Evolutionary conservation across 2,113 vertebrate species (phyloP), one percentile per base, ranked within the genome.

Genomic region (Protobothrops mucrosquamatus): DNA sequence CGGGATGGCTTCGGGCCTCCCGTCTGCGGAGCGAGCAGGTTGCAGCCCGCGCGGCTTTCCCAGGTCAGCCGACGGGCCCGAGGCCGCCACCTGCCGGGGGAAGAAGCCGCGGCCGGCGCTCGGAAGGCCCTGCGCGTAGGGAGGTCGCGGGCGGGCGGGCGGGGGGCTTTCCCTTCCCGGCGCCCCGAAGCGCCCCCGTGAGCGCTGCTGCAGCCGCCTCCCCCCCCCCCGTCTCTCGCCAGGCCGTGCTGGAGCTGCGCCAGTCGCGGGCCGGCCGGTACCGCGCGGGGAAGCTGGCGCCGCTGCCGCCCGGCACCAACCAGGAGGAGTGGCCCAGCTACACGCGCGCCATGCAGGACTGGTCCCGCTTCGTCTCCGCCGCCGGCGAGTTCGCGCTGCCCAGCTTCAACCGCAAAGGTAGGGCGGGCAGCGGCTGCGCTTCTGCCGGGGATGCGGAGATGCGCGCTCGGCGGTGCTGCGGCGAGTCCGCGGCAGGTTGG

Each of bases 261-360:
- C 92, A 3, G 93, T 94, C 89, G 23, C 85, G 97, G 87, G 93
- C 11, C 4, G 3, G 46, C 8, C 94, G 64, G 74, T 93, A 91
- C 89, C 34, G 18, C 1, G 46, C 93, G 0, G 94, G 96, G 22
- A 96, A 93, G n/a, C 89, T 97, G 92, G 93, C 56, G 0, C 95
- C 96, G 10, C 74, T 96, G 1, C 24, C 6, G 0, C 96, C 95
- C 0, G 93, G 95, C 74, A 94, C 93, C 18, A 89, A 64, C 20
- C 81, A 54, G 15, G 91, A 94, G 0, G 85, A 96, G 89, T 96
- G 97, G 96, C 95, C 95, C 56, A 94, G 92, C 92, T 94, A 93
- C 90, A 97, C 94, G 0, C 91, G 29, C 3, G 96, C 96, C 29
- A 94, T 95, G 1, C 94, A 96, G 8, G 96, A 97, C 93, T 97